A percentile compares a stretch with the other conserved stretches of the same genome.
Evolutionary conservation across 2,888 invertebrate species (phyloP).

Genomic region (Lasioglossum calceatum): DNA sequence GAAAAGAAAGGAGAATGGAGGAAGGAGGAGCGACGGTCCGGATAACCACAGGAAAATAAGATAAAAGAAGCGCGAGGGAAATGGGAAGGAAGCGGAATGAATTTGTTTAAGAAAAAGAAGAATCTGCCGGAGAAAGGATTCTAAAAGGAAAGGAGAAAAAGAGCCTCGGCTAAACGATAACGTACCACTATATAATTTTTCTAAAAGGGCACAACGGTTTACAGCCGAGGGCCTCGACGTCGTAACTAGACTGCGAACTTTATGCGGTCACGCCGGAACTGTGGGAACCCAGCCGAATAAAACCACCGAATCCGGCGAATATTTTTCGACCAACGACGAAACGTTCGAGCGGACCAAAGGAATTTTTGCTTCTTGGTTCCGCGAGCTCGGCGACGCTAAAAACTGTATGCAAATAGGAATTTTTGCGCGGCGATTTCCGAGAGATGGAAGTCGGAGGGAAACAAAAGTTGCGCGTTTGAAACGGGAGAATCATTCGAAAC

Average conservation of each 20-base stretch:
- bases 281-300: background rate
- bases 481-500: background rate
- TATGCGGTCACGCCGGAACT: constrained; percentile 3
- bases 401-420: background rate
- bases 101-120: constrained; percentile 21
- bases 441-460: background rate
- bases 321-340: background rate
- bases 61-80: constrained; percentile 35
- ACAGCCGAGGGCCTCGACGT: background rate
- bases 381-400: background rate
- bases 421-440: background rate
- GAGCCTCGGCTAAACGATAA: background rate
- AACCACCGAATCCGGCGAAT: background rate
- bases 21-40: background rate
- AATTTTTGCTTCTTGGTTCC: background rate
- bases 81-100: constrained; percentile 34
- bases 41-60: background rate
- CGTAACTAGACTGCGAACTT: background rate
- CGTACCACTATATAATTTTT: background rate
- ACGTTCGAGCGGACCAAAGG: background rate
- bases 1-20: background rate
- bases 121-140: background rate
- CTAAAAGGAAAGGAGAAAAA: background rate
- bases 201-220: background rate
- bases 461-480: background rate